A percentile compares a stretch with the other conserved stretches of the same genome.
Conservation (phyloP, 2,888 invertebrate genomes). For the Xestobium rufovillosum region DNA sequence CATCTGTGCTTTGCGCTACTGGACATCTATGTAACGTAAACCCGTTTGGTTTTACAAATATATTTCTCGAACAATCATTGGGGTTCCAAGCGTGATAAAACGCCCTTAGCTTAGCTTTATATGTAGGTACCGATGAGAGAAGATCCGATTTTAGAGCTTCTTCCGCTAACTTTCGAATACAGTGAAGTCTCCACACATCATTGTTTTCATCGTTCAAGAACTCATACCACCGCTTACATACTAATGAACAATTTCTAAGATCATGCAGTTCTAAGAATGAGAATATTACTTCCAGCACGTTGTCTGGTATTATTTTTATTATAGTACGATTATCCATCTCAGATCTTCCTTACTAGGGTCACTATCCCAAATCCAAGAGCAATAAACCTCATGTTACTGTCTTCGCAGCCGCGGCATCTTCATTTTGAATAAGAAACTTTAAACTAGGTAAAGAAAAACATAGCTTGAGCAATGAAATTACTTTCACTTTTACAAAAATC, state of each 20-base stretch:
- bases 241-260: slow-evolving; percentile 79
- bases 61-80: slow-evolving; percentile 93
- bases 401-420: background rate
- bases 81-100: slow-evolving; percentile 96
- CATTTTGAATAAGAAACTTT: too few relatives aligned
- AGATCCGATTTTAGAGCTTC: slow-evolving; percentile 86
- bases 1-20: slow-evolving; percentile 97
- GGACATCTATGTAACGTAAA: slow-evolving; percentile 97
- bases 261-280: slow-evolving; percentile 83
- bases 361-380: too few relatives aligned
- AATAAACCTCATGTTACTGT: background rate
- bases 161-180: slow-evolving; percentile 77
- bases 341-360: too few relatives aligned
- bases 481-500: too few relatives aligned
- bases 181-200: slow-evolving; percentile 91
- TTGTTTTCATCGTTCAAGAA: slow-evolving; percentile 89
- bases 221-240: slow-evolving; percentile 89
- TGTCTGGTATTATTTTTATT: slow-evolving; percentile 63
- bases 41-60: slow-evolving; percentile 93
- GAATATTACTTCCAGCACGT: slow-evolving; percentile 83
- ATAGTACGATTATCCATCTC: too few relatives aligned
- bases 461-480: too few relatives aligned
- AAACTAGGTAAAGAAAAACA: too few relatives aligned
- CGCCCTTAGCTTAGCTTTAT: slow-evolving; percentile 89
- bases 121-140: slow-evolving; percentile 78